These are phyloP conservation scores for Zaprionus nigranus DNA, from an alignment of 1,140 invertebrate species.

Conservation along the genomic window DNA sequence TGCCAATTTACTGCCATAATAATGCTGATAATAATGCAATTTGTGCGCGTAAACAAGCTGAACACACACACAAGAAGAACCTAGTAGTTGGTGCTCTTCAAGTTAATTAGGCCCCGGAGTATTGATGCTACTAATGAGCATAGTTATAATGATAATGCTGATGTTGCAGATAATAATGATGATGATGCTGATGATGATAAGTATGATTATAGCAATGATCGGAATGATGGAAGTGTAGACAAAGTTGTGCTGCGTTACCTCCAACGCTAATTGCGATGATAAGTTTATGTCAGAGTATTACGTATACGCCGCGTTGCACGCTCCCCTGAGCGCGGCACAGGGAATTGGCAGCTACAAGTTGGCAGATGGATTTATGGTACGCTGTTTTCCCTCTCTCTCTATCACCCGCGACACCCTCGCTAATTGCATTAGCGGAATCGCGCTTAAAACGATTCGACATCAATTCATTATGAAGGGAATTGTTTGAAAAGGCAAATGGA, in stretches of 20 bases:
- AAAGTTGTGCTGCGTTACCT: slow-evolving; percentile 25
- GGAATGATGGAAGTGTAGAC: slow-evolving; percentile 34
- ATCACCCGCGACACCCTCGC: slow-evolving; percentile 17
- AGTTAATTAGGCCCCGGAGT: slow-evolving; percentile 41
- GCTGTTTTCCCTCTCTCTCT: not conserved
- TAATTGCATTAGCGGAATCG: slow-evolving; percentile 63
- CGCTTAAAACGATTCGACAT: slow-evolving; percentile 59
- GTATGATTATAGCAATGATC: slow-evolving; percentile 5
- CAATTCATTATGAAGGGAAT: slow-evolving; percentile 57
- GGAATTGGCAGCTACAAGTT: slow-evolving; percentile 55
- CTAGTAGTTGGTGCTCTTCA: not conserved
- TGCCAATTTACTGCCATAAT: slow-evolving; percentile 28
- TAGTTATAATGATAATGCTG: slow-evolving; percentile 34
- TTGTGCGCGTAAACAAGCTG: slow-evolving; percentile 23
- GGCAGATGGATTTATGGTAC: slow-evolving; percentile 19
- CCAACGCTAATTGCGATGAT: slow-evolving; percentile 50
- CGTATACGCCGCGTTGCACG: slow-evolving; percentile 47
- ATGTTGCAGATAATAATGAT: slow-evolving; percentile 14
- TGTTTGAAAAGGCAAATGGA: slow-evolving; percentile 66
- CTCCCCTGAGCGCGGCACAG: slow-evolving; percentile 30
- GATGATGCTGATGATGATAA: slow-evolving; percentile 31
- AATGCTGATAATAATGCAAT: slow-evolving; percentile 48
- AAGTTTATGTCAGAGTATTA: slow-evolving; percentile 24
- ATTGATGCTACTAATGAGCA: slow-evolving; percentile 42
- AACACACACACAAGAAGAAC: slow-evolving; percentile 2